phyloP scores from a whole-genome alignment of 2,113 vertebrate genomes.

The Cheirogaleus medius region DNA sequence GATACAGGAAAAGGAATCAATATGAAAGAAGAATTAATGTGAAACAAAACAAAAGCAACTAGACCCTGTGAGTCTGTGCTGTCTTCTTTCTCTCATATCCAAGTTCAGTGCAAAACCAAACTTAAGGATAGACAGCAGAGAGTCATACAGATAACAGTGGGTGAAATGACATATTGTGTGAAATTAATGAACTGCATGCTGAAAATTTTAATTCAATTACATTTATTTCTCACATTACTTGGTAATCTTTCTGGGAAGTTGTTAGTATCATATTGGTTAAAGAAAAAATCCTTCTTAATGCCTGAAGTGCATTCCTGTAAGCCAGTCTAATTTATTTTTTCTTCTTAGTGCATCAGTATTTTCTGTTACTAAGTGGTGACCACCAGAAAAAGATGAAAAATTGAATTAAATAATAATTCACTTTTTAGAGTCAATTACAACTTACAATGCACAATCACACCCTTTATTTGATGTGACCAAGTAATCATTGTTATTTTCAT shows the following conservation, averaged over 20 bases:
- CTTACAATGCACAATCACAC: background rate
- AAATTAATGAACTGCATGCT: background rate
- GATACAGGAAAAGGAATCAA: background rate
- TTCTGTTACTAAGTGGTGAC: background rate
- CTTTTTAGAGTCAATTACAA: background rate
- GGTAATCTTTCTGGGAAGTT: background rate
- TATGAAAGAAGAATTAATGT: background rate
- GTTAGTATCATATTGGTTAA: background rate
- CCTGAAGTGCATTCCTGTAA: background rate
- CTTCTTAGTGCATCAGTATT: background rate
- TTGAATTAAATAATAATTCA: background rate
- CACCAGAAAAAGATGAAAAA: background rate
- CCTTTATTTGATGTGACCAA: background rate
- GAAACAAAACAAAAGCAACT: background rate
- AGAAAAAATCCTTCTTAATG: background rate
- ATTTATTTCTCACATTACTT: background rate
- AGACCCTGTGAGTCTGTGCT: background rate
- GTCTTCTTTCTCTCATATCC: background rate
- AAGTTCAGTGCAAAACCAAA: background rate
- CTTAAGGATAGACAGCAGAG: background rate
- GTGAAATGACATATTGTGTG: background rate
- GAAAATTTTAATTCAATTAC: background rate
- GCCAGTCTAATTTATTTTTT: background rate
- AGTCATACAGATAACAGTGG: too few species aligned
- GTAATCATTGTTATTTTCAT: background rate